Evolutionary conservation across 2,797 vertebrate genomes (phyloP).

Genomic region (Netta rufina): DNA sequence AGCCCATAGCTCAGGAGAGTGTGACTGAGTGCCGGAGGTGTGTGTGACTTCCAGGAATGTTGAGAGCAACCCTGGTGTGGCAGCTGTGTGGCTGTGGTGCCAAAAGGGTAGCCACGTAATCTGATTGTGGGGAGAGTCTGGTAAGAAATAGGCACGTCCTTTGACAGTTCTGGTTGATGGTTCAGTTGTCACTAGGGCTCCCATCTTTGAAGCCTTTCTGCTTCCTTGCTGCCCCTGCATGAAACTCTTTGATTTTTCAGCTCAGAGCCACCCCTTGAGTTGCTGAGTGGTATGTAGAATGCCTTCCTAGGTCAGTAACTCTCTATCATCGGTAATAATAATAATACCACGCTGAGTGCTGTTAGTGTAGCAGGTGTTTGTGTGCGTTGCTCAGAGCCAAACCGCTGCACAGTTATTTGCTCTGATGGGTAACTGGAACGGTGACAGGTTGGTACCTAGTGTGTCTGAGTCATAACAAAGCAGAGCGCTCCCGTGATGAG

Average conservation of each 20-base stretch:
- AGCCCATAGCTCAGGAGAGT: not conserved
- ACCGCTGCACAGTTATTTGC: not conserved
- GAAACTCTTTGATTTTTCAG: not conserved
- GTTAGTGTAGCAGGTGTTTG: not conserved
- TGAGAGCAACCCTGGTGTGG: not conserved
- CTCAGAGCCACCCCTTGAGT: not conserved
- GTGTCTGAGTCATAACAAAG: not conserved
- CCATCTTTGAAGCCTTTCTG: rapidly evolving
- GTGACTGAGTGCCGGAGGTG: not conserved
- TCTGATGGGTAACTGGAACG: rapidly evolving
- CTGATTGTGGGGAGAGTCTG: not conserved
- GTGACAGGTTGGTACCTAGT: not conserved
- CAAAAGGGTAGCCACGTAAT: not conserved
- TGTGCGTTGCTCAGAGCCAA: not conserved
- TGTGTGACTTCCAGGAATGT: rapidly evolving
- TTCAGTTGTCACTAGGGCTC: not conserved
- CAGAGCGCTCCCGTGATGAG: rapidly evolving
- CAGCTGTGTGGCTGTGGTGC: not conserved
- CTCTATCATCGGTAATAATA: not conserved
- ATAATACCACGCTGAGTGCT: not conserved
- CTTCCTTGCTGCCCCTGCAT: not conserved
- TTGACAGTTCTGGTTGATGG: not conserved
- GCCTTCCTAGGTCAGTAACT: not conserved
- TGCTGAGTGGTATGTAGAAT: not conserved
- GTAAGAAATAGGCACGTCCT: not conserved